Evolutionary conservation across 2,113 vertebrate genomes (phyloP), one percentile per base, ranked within the genome.

Genomic region (Pavo muticus): DNA sequence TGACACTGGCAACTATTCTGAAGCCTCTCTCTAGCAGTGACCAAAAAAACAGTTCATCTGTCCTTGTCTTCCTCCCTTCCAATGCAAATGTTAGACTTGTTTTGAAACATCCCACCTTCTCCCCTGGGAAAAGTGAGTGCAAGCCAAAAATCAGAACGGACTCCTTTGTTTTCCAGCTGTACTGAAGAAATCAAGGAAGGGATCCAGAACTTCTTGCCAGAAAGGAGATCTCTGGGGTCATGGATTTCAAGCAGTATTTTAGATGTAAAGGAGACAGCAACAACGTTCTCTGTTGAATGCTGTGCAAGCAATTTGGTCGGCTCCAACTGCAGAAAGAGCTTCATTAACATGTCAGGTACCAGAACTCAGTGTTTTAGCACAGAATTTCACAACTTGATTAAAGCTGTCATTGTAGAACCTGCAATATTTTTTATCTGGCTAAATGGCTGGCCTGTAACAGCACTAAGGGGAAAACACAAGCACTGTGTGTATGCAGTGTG

Each of bases 231-330:
- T 3, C 86, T 95, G 79, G 98, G 98, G 57, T 91, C 94, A 1
- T 98, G 98, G 97, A 86, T 44, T 19, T 97, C 98, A 7, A 97
- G 73, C 56, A 98, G 98, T 60, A 96, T 78, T 20, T 83, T 98
- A 61, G 82, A 88, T 11, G 50, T 88, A 77, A 73, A 54, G 1
- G 73, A 97, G 40, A 57, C 74, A 17, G 16, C 94, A 40, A 24
- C 87, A 32, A 71, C 81, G 14, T 73, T 97, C 78, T 95, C 63
- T 0, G 25, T 98, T 64, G 97, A 93, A 89, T 98, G 99, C 87
- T 99, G 99, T 57, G 96, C 98, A 6, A 94, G 90, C 29, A 99
- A 98, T 94, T 94, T 95, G 5, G 59, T 95, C 0, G 98, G 97
- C 47, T 95, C 79, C 3, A 90, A 97, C 77, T 99, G 99, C 20